Conservation (phyloP, 2,888 invertebrate genomes). For the Drosophila multiciliata region DNA sequence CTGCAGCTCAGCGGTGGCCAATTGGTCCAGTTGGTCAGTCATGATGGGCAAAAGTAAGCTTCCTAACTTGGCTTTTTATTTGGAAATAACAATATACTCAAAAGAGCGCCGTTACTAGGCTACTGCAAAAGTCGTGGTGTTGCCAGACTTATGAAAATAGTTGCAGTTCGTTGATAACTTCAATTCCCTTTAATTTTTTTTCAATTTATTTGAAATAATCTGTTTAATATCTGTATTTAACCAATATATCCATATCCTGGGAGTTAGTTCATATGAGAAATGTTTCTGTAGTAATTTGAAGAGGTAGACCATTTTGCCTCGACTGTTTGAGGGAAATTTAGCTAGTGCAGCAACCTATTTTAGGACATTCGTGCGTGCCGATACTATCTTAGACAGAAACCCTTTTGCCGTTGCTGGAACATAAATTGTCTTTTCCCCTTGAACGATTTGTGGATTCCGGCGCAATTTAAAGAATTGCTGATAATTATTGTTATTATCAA, state of each 20-base stretch:
- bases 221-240: neutral
- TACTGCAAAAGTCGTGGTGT: slow-evolving; percentile 9
- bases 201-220: neutral
- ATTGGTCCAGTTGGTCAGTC: slow-evolving; percentile 90
- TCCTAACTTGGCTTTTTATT: neutral
- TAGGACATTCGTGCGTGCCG: neutral
- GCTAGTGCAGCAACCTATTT: neutral
- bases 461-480: neutral
- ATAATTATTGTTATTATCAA: neutral
- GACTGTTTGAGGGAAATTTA: neutral
- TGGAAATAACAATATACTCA: slow-evolving; percentile 7
- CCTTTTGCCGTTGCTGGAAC: neutral
- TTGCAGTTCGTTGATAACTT: neutral
- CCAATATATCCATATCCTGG: neutral
- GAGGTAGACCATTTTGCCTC: neutral
- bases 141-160: neutral
- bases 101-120: slow-evolving; percentile 28
- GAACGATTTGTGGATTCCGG: neutral
- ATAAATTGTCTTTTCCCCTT: neutral
- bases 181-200: neutral
- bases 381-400: neutral
- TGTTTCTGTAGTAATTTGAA: neutral
- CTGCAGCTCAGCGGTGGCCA: slow-evolving; percentile 91
- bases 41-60: slow-evolving; percentile 48
- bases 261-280: neutral